phyloP scores from a whole-genome alignment of 2,113 vertebrate genomes.

The Rhegmatorhina hoffmannsi region DNA sequence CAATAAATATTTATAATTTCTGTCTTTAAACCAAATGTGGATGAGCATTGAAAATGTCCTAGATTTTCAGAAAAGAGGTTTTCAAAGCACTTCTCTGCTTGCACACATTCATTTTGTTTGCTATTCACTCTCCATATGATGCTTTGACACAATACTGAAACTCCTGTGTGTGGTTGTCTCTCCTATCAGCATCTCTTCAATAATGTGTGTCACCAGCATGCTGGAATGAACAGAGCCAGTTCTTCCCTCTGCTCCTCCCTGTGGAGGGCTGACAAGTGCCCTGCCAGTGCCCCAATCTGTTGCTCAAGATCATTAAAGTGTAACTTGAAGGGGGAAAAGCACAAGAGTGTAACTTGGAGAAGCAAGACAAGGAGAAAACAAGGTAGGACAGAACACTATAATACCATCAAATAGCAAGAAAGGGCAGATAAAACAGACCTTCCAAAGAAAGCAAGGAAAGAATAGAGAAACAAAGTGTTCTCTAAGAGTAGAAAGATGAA shows the following conservation, averaged over 20 bases:
- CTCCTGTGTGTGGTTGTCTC: neutral
- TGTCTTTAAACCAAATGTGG: neutral
- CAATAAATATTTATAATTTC: neutral
- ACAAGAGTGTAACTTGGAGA: neutral
- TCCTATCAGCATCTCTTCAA: neutral
- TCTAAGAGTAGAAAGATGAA: neutral
- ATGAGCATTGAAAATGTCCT: neutral
- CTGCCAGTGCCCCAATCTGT: conserved; percentile 6
- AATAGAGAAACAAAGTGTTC: neutral
- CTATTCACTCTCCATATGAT: neutral
- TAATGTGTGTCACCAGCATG: neutral
- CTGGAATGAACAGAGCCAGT: conserved; percentile 9
- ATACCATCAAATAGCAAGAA: neutral
- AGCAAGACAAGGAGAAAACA: neutral
- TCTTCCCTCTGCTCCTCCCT: neutral
- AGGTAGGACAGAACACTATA: neutral
- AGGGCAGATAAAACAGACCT: neutral
- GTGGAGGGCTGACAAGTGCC: neutral
- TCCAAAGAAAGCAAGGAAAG: neutral
- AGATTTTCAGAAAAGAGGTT: neutral
- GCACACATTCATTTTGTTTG: neutral
- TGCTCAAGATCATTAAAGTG: neutral
- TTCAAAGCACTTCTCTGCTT: neutral
- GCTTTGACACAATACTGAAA: neutral
- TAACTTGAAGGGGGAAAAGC: neutral